A percentile compares a stretch with the other conserved stretches of the same genome.
Conservation (phyloP, 2,888 invertebrate species). For the Carcina quercana region DNA sequence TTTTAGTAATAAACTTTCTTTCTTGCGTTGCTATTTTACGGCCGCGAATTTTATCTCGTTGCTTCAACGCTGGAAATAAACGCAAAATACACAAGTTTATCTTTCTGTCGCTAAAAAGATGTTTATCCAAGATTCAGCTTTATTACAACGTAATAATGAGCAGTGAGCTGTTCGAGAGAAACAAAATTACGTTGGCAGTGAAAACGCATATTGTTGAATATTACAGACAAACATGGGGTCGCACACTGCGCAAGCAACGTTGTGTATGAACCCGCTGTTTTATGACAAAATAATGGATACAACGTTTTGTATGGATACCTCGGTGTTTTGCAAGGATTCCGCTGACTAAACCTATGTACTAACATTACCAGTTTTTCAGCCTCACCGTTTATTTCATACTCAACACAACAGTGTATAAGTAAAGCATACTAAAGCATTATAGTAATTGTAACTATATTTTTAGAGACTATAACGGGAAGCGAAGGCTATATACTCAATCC, state of each 20-base stretch:
- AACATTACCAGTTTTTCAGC: no score
- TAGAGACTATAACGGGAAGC: conserved; percentile 15
- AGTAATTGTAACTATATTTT: no score
- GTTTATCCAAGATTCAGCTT: conserved; percentile 40
- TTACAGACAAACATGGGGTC: conserved; percentile 52
- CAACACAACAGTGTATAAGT: no score
- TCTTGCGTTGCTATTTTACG: conserved; percentile 46
- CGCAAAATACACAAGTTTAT: conserved; percentile 23
- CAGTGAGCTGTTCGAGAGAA: conserved; percentile 23
- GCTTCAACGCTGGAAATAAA: conserved; percentile 48
- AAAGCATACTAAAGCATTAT: no score
- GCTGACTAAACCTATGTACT: no score
- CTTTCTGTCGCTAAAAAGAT: conserved; percentile 19
- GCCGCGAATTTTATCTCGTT: conserved; percentile 53
- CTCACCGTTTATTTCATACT: no score
- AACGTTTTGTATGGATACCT: conserved; percentile 27
- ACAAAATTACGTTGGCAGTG: conserved; percentile 27
- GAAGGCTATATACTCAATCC: conserved; percentile 19
- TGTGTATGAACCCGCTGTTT: conserved; percentile 45
- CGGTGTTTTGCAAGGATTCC: conserved; percentile 20
- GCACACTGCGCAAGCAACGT: conserved; percentile 46
- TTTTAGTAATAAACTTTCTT: conserved; percentile 45
- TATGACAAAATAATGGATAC: conserved; percentile 39
- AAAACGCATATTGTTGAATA: conserved; percentile 44
- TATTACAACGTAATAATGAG: conserved; percentile 21